A percentile compares a stretch with the other conserved stretches of the same genome.
Conservation (phyloP, 2,888 invertebrate genomes). For the Drosophila infuscata region DNA sequence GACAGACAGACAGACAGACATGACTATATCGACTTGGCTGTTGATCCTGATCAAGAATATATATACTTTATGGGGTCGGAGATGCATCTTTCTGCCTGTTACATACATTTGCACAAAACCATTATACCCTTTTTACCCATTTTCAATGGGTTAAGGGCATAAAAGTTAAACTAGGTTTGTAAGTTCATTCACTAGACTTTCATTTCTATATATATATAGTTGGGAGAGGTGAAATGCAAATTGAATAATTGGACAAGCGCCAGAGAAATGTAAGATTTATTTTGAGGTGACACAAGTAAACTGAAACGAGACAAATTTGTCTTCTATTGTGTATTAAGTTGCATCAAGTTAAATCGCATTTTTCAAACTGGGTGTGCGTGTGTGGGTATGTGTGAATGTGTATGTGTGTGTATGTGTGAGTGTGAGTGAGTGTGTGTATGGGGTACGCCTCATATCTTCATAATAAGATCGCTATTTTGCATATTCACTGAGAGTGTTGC, state of each 20-base stretch:
- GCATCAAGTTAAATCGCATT: constrained; percentile 31
- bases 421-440: not conserved
- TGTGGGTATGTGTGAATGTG: not conserved
- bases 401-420: not conserved
- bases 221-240: not conserved
- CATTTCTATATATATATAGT: not conserved
- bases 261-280: not conserved
- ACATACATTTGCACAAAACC: too few relatives aligned
- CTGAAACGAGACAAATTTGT: constrained; percentile 22
- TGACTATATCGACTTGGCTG: too few relatives aligned
- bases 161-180: not conserved
- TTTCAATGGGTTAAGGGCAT: too few relatives aligned
- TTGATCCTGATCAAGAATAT: too few relatives aligned
- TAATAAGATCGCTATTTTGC: constrained; percentile 23
- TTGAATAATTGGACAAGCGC: constrained; percentile 7
- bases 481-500: constrained; percentile 21
- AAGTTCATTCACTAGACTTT: not conserved
- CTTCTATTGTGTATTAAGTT: not conserved
- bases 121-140: too few relatives aligned
- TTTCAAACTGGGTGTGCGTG: constrained; percentile 4
- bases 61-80: too few relatives aligned
- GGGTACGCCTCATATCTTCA: constrained; percentile 9
- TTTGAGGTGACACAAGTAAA: constrained; percentile 1
- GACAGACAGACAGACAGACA: too few relatives aligned
- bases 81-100: too few relatives aligned